phyloP scores from a whole-genome alignment of 1,140 invertebrate species.

The Trinorchestia longiramus region DNA sequence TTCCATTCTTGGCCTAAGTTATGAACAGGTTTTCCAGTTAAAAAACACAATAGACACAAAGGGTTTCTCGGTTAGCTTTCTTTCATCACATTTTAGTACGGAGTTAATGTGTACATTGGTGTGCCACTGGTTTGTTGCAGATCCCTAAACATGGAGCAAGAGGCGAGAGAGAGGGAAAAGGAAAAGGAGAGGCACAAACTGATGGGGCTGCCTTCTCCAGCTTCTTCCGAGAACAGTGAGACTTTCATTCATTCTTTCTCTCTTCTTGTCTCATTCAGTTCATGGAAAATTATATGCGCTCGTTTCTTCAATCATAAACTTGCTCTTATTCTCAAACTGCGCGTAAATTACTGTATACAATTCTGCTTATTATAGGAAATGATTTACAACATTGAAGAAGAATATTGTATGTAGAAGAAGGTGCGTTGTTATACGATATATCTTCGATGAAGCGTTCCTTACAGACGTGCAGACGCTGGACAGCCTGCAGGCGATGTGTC shows the following conservation, averaged over 20 bases:
- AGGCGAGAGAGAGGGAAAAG: slow-evolving; percentile 86
- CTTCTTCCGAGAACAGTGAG: slow-evolving; percentile 57
- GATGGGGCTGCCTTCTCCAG: slow-evolving; percentile 66
- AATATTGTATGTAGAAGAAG: too few relatives aligned
- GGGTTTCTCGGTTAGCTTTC: neutral
- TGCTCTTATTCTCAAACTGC: too few relatives aligned
- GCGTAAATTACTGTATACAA: too few relatives aligned
- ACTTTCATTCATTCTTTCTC: neutral
- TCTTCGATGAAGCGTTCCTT: slow-evolving; percentile 56
- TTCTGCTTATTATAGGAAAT: too few relatives aligned
- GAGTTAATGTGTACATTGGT: neutral
- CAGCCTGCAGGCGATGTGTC: slow-evolving; percentile 95
- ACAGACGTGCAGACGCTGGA: slow-evolving; percentile 92
- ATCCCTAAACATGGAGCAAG: slow-evolving; percentile 93
- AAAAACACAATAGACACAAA: neutral
- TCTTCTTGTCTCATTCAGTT: neutral
- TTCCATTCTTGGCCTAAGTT: neutral
- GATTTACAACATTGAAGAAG: too few relatives aligned
- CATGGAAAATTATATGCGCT: neutral
- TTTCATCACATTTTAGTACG: neutral
- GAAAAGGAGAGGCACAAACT: slow-evolving; percentile 77
- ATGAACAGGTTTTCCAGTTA: neutral
- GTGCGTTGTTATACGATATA: neutral
- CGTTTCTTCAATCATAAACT: too few relatives aligned
- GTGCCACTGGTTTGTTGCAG: slow-evolving; percentile 73